Percentiles rank a stretch among this genome's conserved stretches.
phyloP scores from a whole-genome alignment of 2,113 vertebrate species.

The Aldabrachelys gigantea region DNA sequence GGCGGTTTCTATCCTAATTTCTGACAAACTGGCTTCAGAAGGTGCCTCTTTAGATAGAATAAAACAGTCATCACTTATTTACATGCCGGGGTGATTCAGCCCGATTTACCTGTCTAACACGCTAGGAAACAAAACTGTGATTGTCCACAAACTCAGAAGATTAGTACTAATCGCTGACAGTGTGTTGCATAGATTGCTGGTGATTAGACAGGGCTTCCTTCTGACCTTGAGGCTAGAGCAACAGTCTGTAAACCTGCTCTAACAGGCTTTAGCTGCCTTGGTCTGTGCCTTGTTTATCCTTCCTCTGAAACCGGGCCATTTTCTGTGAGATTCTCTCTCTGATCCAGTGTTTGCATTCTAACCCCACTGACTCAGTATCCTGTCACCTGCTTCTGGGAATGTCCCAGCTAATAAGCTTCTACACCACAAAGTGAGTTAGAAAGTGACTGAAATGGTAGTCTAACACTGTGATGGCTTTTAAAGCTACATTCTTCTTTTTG shows the following conservation, averaged over 20 bases:
- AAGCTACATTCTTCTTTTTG: neutral
- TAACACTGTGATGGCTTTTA: accelerated
- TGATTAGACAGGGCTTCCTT: neutral
- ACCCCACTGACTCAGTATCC: neutral
- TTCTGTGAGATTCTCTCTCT: neutral
- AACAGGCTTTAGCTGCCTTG: neutral
- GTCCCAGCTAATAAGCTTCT: neutral
- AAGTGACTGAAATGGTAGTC: neutral
- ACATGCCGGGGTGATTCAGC: neutral
- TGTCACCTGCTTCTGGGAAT: neutral
- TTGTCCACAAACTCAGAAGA: neutral
- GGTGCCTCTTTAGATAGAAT: neutral
- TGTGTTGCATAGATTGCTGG: neutral
- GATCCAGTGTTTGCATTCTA: neutral
- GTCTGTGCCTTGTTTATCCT: neutral
- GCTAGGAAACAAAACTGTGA: neutral
- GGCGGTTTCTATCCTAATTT: neutral
- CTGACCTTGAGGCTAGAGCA: neutral
- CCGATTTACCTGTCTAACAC: neutral
- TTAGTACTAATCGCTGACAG: neutral
- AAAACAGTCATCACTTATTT: neutral
- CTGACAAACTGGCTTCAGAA: neutral
- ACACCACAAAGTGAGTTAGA: neutral
- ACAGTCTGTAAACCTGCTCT: neutral
- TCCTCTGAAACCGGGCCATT: neutral